Percentiles rank a stretch among this genome's conserved stretches.
phyloP scores from a whole-genome alignment of 1,140 invertebrate species.

The Hypsibius dujardini region DNA sequence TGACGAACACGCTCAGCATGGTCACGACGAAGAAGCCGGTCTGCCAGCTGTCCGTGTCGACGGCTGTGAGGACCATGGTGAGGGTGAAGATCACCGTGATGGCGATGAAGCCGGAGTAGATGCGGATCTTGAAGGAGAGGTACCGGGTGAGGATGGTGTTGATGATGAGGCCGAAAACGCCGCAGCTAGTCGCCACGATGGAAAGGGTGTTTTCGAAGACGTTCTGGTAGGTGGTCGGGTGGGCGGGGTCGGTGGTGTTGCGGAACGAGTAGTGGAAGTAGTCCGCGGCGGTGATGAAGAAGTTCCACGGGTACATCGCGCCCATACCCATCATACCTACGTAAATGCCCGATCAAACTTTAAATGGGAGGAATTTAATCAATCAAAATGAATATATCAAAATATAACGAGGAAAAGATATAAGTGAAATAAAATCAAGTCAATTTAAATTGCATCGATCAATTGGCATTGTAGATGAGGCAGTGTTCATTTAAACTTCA shows the following conservation, averaged over 20 bases:
- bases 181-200: not conserved
- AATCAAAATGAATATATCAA: too few species aligned
- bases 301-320: conserved; percentile 49
- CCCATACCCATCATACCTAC: not conserved
- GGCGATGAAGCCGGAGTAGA: not conserved
- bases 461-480: too few species aligned
- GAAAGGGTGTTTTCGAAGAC: not conserved
- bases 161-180: not conserved
- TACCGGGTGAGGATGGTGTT: not conserved
- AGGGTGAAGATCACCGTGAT: not conserved
- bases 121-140: not conserved
- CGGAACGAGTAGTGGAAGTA: not conserved
- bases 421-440: too few species aligned
- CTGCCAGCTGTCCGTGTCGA: not conserved
- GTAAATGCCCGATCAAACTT: too few species aligned
- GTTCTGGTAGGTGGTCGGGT: not conserved
- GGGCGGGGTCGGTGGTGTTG: not conserved
- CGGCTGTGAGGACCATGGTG: not conserved
- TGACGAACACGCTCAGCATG: not conserved
- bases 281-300: conserved; percentile 64
- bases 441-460: too few species aligned
- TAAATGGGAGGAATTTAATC: too few species aligned
- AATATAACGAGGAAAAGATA: too few species aligned
- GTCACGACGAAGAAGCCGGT: not conserved
- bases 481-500: too few species aligned